A percentile compares a stretch with the other conserved stretches of the same genome.
phyloP scores from a whole-genome alignment of 2,113 vertebrate species.

The Gymnarchus niloticus region DNA sequence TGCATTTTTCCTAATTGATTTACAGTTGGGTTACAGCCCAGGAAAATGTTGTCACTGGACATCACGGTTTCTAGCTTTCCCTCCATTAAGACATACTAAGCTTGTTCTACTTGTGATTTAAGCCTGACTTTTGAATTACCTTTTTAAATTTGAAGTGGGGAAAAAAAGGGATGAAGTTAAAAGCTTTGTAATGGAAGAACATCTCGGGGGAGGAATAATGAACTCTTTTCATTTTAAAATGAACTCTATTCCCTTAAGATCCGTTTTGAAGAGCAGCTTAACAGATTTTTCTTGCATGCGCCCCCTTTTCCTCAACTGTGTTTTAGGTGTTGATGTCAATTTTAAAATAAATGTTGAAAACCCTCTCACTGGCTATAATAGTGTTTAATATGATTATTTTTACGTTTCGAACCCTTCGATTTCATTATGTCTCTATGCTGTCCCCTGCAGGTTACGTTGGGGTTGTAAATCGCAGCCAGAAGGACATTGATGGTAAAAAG shows the following conservation, averaged over 20 bases:
- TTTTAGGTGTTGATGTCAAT: neutral
- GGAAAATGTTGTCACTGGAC: neutral
- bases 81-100: neutral
- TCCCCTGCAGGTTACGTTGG: slow-evolving; percentile 77
- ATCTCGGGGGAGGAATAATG: neutral
- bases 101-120: neutral
- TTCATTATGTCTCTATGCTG: neutral
- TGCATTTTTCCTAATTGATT: slow-evolving; percentile 18
- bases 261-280: neutral
- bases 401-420: neutral
- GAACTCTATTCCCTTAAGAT: neutral
- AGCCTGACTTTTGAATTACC: neutral
- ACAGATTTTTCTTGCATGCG: neutral
- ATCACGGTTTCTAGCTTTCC: neutral
- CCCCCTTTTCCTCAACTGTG: neutral
- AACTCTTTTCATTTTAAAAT: neutral
- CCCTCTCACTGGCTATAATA: neutral
- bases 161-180: neutral
- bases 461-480: slow-evolving; percentile 91
- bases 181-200: neutral
- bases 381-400: neutral
- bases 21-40: slow-evolving; percentile 13
- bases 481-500: slow-evolving; percentile 92
- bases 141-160: neutral
- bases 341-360: neutral